Percentiles rank a stretch among this genome's conserved stretches.
phyloP scores from a whole-genome alignment of 1,140 invertebrate genomes.

The Penaeus indicus region DNA sequence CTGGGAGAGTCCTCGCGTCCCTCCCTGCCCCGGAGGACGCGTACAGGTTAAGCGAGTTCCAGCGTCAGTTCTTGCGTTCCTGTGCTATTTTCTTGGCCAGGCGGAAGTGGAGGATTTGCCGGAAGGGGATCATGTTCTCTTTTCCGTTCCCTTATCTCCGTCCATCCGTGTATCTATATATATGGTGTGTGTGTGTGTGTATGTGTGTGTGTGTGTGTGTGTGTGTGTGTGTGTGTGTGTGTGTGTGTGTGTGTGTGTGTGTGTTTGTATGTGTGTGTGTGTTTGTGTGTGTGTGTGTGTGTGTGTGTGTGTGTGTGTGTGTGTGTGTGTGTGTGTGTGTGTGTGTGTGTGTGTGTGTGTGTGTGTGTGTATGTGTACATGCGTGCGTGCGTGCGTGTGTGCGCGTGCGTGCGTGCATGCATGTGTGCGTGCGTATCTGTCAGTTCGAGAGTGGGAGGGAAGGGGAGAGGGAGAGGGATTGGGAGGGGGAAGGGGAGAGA shows the following conservation, averaged over 20 bases:
- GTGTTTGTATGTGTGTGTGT: background rate
- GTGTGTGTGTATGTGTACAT: background rate
- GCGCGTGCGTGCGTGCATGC: background rate
- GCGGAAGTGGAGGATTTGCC: too few species aligned
- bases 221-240: background rate
- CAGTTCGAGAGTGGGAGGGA: background rate
- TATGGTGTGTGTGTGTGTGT: background rate
- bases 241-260: background rate
- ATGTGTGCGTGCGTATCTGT: background rate
- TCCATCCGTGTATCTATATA: background rate
- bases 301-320: background rate
- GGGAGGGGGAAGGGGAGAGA: background rate
- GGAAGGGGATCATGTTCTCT: too few species aligned
- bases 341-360: background rate
- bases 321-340: background rate
- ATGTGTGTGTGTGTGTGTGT: too few species aligned
- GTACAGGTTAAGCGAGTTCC: too few species aligned
- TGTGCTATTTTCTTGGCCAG: too few species aligned
- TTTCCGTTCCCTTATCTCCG: too few species aligned
- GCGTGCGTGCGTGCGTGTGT: background rate
- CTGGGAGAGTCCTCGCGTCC: too few species aligned
- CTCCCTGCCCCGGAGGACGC: too few species aligned
- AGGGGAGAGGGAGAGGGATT: background rate
- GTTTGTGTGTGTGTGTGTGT: background rate
- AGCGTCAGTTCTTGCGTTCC: too few species aligned